Conservation (phyloP, 2,797 vertebrate genomes). For the Onychomys torridus region DNA sequence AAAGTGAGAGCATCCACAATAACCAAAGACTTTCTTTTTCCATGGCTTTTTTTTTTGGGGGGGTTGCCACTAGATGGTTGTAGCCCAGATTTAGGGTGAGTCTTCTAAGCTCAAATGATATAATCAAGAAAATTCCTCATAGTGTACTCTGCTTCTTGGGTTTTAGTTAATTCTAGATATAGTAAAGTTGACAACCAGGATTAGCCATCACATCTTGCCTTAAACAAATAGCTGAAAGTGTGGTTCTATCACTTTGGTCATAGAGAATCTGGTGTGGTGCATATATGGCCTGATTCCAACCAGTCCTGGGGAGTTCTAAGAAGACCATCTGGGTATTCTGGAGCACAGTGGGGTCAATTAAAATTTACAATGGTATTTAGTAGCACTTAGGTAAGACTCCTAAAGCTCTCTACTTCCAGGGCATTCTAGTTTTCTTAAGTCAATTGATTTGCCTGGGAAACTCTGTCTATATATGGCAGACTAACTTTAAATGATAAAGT, state of each 20-base stretch:
- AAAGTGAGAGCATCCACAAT: not conserved
- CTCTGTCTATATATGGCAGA: not conserved
- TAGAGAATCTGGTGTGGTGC: not conserved
- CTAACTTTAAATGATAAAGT: not conserved
- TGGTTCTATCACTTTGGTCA: not conserved
- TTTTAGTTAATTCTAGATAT: not conserved
- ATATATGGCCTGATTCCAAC: not conserved
- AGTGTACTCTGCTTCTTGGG: not conserved
- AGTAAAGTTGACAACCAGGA: not conserved
- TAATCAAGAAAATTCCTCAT: not conserved
- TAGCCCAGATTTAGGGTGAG: not conserved
- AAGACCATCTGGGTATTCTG: not conserved
- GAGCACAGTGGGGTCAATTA: not conserved
- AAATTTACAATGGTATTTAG: not conserved
- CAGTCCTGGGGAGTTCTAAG: not conserved
- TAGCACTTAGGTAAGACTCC: not conserved
- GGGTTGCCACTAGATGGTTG: not conserved
- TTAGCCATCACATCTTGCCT: not conserved
- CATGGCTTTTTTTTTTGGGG: not conserved
- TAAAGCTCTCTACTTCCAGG: constrained; percentile 26
- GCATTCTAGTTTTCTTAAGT: constrained; percentile 48
- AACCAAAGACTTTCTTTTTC: not conserved
- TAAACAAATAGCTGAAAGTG: not conserved
- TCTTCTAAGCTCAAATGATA: not conserved
- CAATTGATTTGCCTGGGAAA: constrained; percentile 18